A percentile compares a stretch with the other conserved stretches of the same genome.
These are phyloP conservation scores for Drosophila nikananu DNA, from an alignment of 1,140 invertebrate species.

Conservation along the genomic window DNA sequence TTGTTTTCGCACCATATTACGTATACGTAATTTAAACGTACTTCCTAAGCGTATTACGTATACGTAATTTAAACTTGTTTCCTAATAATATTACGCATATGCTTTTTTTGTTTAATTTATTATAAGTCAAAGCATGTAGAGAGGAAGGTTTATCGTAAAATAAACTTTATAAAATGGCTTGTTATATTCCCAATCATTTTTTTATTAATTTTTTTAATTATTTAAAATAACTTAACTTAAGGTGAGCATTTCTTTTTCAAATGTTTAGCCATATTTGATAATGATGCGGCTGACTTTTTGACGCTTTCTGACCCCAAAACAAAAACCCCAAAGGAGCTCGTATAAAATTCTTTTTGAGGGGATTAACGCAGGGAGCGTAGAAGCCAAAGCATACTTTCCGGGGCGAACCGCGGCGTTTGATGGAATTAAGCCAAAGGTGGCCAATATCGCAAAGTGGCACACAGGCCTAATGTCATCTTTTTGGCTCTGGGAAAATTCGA, in stretches of 20 bases:
- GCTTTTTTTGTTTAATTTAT: background rate
- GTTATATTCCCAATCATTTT: no score
- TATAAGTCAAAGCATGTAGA: background rate
- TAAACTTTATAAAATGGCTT: no score
- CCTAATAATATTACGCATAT: background rate
- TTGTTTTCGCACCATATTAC: no score
- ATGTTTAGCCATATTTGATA: constrained; percentile 10
- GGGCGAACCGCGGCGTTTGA: constrained; percentile 26
- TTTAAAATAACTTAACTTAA: no score
- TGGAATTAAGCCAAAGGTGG: constrained; percentile 42
- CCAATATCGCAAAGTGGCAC: constrained; percentile 34
- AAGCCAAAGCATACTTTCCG: constrained; percentile 44
- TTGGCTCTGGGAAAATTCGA: constrained; percentile 10
- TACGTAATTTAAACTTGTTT: no score
- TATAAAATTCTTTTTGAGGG: constrained; percentile 43
- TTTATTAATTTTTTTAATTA: no score
- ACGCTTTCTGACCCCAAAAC: constrained; percentile 7
- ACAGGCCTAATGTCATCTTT: constrained; percentile 16
- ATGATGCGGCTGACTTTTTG: constrained; percentile 22
- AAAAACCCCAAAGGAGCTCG: background rate
- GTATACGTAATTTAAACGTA: background rate
- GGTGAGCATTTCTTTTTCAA: background rate
- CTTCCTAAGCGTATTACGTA: no score
- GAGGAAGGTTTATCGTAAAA: no score
- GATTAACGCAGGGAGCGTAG: constrained; percentile 15